Evolutionary conservation across 2,888 invertebrate species (phyloP).

Genomic region (Pherbina coryleti): DNA sequence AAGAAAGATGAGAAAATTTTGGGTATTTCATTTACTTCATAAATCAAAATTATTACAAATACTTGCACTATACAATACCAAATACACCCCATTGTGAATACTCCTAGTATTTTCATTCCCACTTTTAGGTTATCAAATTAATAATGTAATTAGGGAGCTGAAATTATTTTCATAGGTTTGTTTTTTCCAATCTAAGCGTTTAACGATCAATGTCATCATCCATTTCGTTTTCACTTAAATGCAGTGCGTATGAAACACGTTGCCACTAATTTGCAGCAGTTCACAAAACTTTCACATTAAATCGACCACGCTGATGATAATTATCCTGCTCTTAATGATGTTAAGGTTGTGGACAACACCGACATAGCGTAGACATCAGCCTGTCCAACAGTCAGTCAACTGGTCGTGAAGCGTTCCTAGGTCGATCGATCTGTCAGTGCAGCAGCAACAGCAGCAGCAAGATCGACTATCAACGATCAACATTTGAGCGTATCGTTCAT

Average conservation of each 20-base stretch:
- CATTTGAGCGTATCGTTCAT: slow-evolving; percentile 37
- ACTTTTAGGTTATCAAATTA: too few relatives aligned
- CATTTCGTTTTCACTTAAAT: slow-evolving; percentile 51
- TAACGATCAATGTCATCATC: slow-evolving; percentile 48
- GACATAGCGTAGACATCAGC: background rate
- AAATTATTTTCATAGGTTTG: background rate
- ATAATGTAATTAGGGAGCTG: too few relatives aligned
- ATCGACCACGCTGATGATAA: background rate
- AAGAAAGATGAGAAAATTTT: too few relatives aligned
- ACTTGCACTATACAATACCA: too few relatives aligned
- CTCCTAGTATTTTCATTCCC: too few relatives aligned
- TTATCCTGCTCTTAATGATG: background rate
- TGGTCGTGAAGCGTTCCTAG: background rate
- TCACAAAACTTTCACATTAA: slow-evolving; percentile 50
- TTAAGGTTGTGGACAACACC: background rate
- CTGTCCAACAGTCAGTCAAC: background rate
- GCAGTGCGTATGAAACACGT: background rate
- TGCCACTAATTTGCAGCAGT: background rate
- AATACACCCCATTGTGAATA: too few relatives aligned
- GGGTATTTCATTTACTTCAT: too few relatives aligned
- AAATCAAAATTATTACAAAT: too few relatives aligned
- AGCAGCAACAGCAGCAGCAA: background rate
- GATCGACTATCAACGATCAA: slow-evolving; percentile 34
- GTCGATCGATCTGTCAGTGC: background rate
- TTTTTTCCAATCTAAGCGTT: background rate